Evolutionary conservation across 2,797 vertebrate species (phyloP).

Genomic region (Xenopus petersii): DNA sequence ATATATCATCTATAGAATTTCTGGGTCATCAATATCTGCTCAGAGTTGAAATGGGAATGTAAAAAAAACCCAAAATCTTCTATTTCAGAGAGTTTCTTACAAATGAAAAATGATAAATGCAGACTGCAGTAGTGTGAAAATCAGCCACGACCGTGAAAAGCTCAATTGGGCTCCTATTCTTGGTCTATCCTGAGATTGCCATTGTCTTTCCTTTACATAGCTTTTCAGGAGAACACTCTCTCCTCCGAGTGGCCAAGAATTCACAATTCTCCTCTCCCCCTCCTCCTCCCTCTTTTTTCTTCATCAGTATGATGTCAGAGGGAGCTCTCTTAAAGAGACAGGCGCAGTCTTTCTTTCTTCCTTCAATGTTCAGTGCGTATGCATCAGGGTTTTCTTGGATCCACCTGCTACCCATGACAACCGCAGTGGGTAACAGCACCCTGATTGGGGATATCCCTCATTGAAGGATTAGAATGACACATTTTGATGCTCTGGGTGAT

Average conservation of each 20-base stretch:
- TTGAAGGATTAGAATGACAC: background rate
- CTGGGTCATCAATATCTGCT: background rate
- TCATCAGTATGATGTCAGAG: conserved; percentile 47
- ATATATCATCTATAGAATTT: background rate
- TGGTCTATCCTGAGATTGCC: conserved; percentile 46
- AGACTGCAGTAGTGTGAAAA: conserved; percentile 29
- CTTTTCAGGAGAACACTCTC: conserved; percentile 45
- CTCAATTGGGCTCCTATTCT: conserved; percentile 27
- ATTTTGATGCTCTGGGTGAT: too few relatives aligned
- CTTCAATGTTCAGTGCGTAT: conserved; percentile 21
- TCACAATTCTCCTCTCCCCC: conserved; percentile 35
- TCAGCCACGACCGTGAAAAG: conserved; percentile 23
- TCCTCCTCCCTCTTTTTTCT: conserved; percentile 23
- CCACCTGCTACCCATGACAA: conserved; percentile 40
- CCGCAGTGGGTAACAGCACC: conserved; percentile 31
- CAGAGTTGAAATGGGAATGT: background rate
- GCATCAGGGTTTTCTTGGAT: conserved; percentile 34
- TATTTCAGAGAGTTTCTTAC: conserved; percentile 2
- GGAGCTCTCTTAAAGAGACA: conserved; percentile 49
- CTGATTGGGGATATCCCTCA: conserved; percentile 19
- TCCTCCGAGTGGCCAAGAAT: conserved; percentile 47
- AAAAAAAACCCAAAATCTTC: background rate
- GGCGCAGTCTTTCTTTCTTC: background rate
- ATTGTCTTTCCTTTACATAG: conserved; percentile 47
- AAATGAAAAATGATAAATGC: background rate